Evolutionary conservation across 2,797 vertebrate genomes (phyloP).

Genomic region (Danio tinwini): DNA sequence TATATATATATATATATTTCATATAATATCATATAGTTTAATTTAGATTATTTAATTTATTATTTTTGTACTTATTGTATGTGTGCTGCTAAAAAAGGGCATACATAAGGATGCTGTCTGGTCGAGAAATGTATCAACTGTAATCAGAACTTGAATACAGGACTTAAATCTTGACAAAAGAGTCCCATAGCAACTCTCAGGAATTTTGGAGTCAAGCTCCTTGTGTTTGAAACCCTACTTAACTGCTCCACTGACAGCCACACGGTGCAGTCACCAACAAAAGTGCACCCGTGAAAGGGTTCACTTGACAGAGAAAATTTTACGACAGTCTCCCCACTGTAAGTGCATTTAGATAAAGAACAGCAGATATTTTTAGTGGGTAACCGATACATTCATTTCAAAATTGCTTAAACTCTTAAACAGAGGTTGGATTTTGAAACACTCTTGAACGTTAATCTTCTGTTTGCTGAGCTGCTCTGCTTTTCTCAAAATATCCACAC

Average conservation of each 20-base stretch:
- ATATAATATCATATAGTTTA: too few relatives aligned
- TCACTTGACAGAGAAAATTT: conserved; percentile 51
- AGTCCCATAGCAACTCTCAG: conserved; percentile 76
- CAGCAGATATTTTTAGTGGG: background rate
- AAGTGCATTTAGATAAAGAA: background rate
- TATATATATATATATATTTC: too few relatives aligned
- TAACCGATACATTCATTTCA: background rate
- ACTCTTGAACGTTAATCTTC: too few relatives aligned
- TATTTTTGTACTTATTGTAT: too few relatives aligned
- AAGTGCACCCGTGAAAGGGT: conserved; percentile 39
- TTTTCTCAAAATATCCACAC: conserved; percentile 41
- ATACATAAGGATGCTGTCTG: too few relatives aligned
- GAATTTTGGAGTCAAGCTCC: conserved; percentile 72
- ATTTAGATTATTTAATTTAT: too few relatives aligned
- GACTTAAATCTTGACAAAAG: conserved; percentile 68
- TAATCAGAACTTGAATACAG: conserved; percentile 65
- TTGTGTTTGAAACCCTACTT: conserved; percentile 62
- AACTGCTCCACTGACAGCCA: conserved; percentile 56
- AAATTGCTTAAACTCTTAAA: background rate
- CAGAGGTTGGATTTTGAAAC: background rate
- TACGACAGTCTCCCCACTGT: conserved; percentile 14
- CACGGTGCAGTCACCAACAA: conserved; percentile 46
- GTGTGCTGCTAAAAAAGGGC: too few relatives aligned
- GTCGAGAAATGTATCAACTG: conserved; percentile 62
- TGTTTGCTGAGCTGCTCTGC: conserved; percentile 44